Base-by-base conservation (phyloP, 2,113 vertebrate species). In the Antechinus flavipes region DNA sequence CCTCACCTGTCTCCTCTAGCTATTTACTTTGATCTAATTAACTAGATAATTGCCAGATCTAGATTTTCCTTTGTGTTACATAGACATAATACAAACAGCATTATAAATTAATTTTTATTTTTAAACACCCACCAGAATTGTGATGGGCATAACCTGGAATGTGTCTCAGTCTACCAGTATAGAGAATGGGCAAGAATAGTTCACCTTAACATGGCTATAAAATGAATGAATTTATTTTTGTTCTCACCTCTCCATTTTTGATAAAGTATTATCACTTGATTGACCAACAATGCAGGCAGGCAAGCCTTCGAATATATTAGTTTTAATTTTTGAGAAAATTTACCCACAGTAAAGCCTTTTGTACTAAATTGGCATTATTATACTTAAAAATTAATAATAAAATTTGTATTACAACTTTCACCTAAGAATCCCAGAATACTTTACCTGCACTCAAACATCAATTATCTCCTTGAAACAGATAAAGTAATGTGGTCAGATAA, bases 11-110 rank as follows among this genome's bases (percentile, higher is more conserved):
- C 68, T 84, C 19, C 19, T 42, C 16, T 42, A 84, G 2, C 89
- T 94, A 25, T 24, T 11, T 90, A 96, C 2, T 93, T 47, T 76
- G 50, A 93, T 90, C 55, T 95, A 89, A 91, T 97, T 92, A 93
- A 95, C 93, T 94, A 91, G 95, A 93, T 91, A 93, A 95, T 92
- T 9, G 2, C 89, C 54, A 91, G 47, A 50, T 92, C 35, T 96
- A 49, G 58, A 92, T 68, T 91, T 30, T 49, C 93, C 56, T 94
- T 95, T 94, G 42, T 94, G 58, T 95, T 94, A 54, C n/a, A 58
- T 91, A 35, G 76, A 92, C 53, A 92, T 58, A 92, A 25, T 49
- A 52, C 91, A 96, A 90, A 92, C 84, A 52, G 12, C 24, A 95
- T 6, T n/a, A 55, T 94, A 95, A 91, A 68, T 89, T 47, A 90